Evolutionary conservation across 2,113 vertebrate genomes (phyloP), one percentile per base, ranked within the genome.

Genomic region (Nyctereutes procyonoides): DNA sequence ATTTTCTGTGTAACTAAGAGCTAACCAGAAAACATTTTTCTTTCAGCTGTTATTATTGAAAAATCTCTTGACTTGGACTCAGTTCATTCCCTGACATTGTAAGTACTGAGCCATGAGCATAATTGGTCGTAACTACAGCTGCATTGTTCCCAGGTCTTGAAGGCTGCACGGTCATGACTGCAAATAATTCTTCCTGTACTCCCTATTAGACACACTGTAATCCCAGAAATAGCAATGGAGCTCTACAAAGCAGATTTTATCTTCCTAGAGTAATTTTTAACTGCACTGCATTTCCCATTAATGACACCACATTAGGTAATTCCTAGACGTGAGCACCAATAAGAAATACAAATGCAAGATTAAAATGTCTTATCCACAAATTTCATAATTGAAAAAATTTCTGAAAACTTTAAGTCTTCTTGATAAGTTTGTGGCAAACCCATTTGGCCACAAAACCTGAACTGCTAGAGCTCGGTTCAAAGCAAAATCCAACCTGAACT

Each of bases 21-120:
- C 83, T 88, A 97, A 96, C 35, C 86, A 65, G 79, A 96, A 93
- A 82, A 62, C 2, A 4, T 48, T 96, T 94, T 84, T 83, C 85
- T 97, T 96, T 91, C 94, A 96, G 95, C 20, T 91, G 13, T 65
- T 63, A 82, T 10, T 82, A 20, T 35, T 96, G 77, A 76, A 74
- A 92, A 90, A 22, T 77, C 85, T 76, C 16, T 93, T 63, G 51
- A 30, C 88, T 79, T 88, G 81, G 73, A 58, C 20, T 73, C 56
- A 81, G 15, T 65, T 94, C 51, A 43, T 22, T 84, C 35, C 12
- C 81, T 88, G 43, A 58, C 24, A n/a, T 35, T 60, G 95, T 97
- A 95, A 96, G 96, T 96, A 95, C 43, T 38, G 20, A 73, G 56
- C 15, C 55, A 3, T 13, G 56, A 81, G 32, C 26, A 2, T 69